A percentile compares a stretch with the other conserved stretches of the same genome.
These are phyloP conservation scores for Oxytorus armatus DNA, from an alignment of 2,888 invertebrate genomes.

Conservation along the genomic window DNA sequence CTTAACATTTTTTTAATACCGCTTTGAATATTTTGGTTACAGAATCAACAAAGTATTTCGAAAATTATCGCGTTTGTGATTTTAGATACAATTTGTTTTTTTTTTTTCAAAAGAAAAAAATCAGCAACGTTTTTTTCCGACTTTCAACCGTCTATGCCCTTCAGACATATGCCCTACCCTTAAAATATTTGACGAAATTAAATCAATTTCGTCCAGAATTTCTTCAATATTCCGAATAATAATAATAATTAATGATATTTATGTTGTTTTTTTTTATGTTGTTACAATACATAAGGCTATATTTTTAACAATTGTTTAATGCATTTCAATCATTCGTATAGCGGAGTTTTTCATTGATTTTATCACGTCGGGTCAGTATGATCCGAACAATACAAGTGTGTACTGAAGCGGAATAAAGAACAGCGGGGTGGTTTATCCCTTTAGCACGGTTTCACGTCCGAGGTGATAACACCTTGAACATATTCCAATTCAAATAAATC, in stretches of 20 bases:
- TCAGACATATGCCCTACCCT: too few relatives aligned
- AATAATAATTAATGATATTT: constrained; percentile 5
- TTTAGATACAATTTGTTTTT: too few relatives aligned
- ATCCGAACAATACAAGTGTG: constrained; percentile 52
- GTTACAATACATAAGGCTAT: neutral
- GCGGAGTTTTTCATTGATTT: constrained; percentile 59
- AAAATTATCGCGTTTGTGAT: too few relatives aligned
- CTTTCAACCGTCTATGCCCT: neutral
- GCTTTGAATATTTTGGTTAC: too few relatives aligned
- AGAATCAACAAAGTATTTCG: too few relatives aligned
- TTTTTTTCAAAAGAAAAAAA: too few relatives aligned
- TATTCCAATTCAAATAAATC: constrained; percentile 17
- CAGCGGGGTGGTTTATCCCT: constrained; percentile 41
- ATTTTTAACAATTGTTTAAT: constrained; percentile 27
- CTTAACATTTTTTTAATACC: too few relatives aligned
- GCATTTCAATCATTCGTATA: constrained; percentile 44
- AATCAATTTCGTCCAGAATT: too few relatives aligned
- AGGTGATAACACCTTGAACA: constrained; percentile 51
- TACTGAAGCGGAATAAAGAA: constrained; percentile 48
- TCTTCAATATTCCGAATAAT: neutral
- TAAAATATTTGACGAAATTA: neutral
- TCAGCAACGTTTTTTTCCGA: neutral
- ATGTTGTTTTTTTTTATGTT: constrained; percentile 16
- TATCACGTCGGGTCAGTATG: constrained; percentile 52
- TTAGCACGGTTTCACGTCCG: constrained; percentile 29